Conservation (phyloP, 2,113 vertebrate genomes). For the Pteruthius melanotis region DNA sequence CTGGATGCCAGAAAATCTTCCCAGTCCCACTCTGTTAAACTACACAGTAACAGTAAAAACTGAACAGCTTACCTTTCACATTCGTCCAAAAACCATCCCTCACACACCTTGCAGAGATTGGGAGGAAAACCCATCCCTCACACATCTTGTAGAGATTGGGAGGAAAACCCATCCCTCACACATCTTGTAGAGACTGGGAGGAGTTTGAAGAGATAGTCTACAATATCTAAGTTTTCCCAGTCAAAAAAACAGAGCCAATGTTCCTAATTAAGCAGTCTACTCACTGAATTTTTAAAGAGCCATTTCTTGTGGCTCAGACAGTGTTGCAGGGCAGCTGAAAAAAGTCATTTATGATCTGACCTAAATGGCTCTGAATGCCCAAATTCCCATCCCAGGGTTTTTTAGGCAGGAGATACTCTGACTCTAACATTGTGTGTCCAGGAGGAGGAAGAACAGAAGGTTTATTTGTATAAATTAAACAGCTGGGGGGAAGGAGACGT, state of each 20-base stretch:
- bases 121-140: too few species aligned
- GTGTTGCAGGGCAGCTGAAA: background rate
- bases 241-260: background rate
- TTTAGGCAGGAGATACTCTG: background rate
- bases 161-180: background rate
- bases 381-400: background rate
- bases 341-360: background rate
- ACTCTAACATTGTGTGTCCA: too few species aligned
- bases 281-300: background rate
- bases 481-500: background rate
- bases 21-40: background rate
- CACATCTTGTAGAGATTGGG: background rate
- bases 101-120: fast-evolving
- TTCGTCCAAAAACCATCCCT: background rate
- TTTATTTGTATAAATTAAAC: background rate
- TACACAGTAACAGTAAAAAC: background rate
- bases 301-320: background rate
- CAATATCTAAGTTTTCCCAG: background rate
- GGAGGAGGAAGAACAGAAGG: background rate
- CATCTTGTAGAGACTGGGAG: background rate
- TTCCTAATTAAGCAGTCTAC: background rate
- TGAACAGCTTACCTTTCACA: background rate
- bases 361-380: background rate
- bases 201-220: background rate
- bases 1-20: background rate